Evolutionary conservation across 2,113 vertebrate species (phyloP).

Genomic region (Pipa parva): DNA sequence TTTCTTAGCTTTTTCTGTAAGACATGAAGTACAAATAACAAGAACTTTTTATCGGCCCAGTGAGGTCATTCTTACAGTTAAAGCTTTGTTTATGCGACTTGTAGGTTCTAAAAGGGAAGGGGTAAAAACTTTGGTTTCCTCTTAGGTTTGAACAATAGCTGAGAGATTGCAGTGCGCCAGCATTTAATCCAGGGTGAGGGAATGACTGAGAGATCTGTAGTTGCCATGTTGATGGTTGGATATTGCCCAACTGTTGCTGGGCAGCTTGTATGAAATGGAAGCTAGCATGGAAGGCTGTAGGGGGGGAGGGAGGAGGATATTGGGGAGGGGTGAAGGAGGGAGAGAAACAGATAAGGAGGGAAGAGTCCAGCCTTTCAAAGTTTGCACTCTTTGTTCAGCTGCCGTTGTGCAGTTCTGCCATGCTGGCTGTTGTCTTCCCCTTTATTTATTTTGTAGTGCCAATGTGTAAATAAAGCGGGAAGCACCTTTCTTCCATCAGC

Average conservation of each 20-base stretch:
- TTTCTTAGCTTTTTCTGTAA: no score
- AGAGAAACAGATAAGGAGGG: slow-evolving; percentile 37
- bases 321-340: not conserved
- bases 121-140: no score
- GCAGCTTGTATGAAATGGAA: slow-evolving; percentile 30
- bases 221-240: slow-evolving; percentile 27
- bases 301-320: not conserved
- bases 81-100: no score
- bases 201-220: slow-evolving; percentile 1
- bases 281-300: slow-evolving; percentile 18
- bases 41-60: no score
- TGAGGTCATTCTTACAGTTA: no score
- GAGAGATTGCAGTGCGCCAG: not conserved
- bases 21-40: no score
- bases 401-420: slow-evolving; percentile 20
- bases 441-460: slow-evolving; percentile 40
- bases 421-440: slow-evolving; percentile 9
- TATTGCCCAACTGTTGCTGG: slow-evolving; percentile 40
- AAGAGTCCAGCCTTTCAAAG: slow-evolving; percentile 33
- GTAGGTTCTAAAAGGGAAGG: no score
- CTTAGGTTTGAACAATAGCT: no score
- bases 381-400: slow-evolving; percentile 39
- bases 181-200: not conserved
- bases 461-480: slow-evolving; percentile 24
- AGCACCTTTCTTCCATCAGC: slow-evolving; percentile 15